Base-by-base conservation (phyloP, 2,113 vertebrate species). In the Saccopteryx bilineata region DNA sequence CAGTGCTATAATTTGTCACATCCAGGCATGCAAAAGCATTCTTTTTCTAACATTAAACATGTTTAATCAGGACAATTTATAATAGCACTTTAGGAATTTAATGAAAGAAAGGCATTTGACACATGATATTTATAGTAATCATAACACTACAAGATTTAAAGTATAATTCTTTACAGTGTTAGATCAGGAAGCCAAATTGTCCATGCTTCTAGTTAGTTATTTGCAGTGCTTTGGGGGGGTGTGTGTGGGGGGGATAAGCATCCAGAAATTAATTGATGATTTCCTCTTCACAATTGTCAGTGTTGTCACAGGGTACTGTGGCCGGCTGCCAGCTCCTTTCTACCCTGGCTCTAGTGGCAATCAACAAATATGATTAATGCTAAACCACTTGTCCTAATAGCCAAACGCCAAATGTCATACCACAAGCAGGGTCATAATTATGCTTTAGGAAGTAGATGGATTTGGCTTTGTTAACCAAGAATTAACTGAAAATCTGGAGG, bases 31-130 rank as follows among this genome's bases (percentile, higher is more conserved):
- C 63, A 89, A 97, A 97, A 81, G 82, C 9, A 23, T 83, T 33
- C 96, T 98, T 97, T 96, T 95, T 94, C 96, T 96, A 96, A 94
- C 74, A 94, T 21, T 96, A 97, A 98, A 97, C 96, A 61, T 76
- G 89, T 97, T 97, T 98, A 97, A 98, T 97, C 97, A 97, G 87
- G 65, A 81, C 91, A 74, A 96, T 96, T 98, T 97, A 94, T 94
- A 98, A 93, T 87, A 96, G 80, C 92, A 75, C 85, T 93, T 97
- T 19, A 95, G 95, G 94, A 97, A 95, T 96, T 90, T 96, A 93
- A 93, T 89, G 95, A 97, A 97, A 95, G 88, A 82, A 85, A 96
- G 87, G 72, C 95, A 95, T 98, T 95, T 93, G 88, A 78, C 96
- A 86, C 54, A 46, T 93, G 96, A 93, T 80, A 94, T 89, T 97